Base-by-base conservation (phyloP, 2,113 vertebrate species). In the Hipposideros armiger region DNA sequence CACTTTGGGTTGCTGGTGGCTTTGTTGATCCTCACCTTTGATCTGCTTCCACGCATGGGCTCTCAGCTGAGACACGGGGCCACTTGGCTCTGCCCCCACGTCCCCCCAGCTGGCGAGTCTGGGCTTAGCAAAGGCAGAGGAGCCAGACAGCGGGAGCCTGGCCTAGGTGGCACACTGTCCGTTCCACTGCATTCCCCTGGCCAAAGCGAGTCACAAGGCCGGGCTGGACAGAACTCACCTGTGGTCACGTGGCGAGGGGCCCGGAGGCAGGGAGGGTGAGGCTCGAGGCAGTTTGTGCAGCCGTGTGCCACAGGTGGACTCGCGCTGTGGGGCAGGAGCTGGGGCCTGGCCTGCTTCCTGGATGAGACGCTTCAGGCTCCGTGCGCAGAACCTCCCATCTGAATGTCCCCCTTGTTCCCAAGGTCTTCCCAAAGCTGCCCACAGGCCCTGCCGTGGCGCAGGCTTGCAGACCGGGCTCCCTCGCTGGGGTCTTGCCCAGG, bases 161-260 rank as follows among this genome's bases (percentile, higher is more conserved):
- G 56, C 40, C 4, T 20, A 2, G 0, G 22, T 9, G 19, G 17
- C 6, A 28, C 7, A 0, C 17, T 4, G 2, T 15, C 72, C 15
- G 16, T 54, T 42, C 36, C 9, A 16, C 4, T 36, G 30, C 20
- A 7, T 42, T 62, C 78, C 20, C 10, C 6, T 30, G 30, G 40
- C 5, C 54, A 72, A 7, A 90, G 36, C 32, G n/a, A 40, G 40
- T 16, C 66, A 13, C 17, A 3, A 6, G 47, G 40, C 13, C 4
- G 20, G 76, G 22, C 10, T 26, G 16, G 66, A 30, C 58, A 62
- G 5, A 14, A 7, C 19, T 50, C 26, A 14, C 14, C 30, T 54
- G 11, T 74, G 56, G 19, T 56, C 45, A 6, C 73, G 1, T 3
- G 17, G 36, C 19, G 4, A 52, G 22, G 70, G 8, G 1, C 14